Conservation (phyloP, 2,113 vertebrate genomes). For the Saguinus imperator region DNA sequence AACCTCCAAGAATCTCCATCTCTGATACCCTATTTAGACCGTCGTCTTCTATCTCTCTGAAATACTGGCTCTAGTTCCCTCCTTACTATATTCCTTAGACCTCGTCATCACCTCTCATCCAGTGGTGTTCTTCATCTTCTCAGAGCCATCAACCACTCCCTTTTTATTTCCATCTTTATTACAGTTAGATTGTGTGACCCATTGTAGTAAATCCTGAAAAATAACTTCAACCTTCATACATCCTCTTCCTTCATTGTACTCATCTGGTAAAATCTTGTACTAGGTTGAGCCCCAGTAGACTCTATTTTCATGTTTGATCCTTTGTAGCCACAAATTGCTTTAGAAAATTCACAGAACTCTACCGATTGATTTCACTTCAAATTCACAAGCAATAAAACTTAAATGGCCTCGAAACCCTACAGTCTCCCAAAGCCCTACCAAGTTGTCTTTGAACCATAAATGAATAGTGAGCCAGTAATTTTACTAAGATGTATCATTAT, state of each 20-base stretch:
- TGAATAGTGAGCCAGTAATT: not conserved
- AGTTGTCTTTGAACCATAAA: not conserved
- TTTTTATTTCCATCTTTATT: not conserved
- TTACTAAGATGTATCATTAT: not conserved
- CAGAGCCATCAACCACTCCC: not conserved
- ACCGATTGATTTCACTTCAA: not conserved
- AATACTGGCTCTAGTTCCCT: not conserved
- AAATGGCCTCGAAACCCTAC: not conserved
- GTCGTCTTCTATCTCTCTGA: not conserved
- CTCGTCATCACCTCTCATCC: not conserved
- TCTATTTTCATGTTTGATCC: not conserved
- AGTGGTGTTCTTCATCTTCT: not conserved
- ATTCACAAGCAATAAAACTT: not conserved
- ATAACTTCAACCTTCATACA: not conserved
- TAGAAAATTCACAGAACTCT: not conserved
- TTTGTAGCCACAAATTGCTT: not conserved
- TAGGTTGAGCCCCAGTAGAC: not conserved
- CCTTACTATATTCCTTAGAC: not conserved
- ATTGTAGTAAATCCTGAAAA: not conserved
- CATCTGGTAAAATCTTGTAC: not conserved
- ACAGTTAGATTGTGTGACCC: not conserved
- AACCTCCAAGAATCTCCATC: not conserved
- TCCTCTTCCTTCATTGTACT: not conserved
- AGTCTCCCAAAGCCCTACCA: not conserved
- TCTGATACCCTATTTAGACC: not conserved